Evolutionary conservation across 2,113 vertebrate species (phyloP).

Genomic region (Pomatostomus ruficeps): DNA sequence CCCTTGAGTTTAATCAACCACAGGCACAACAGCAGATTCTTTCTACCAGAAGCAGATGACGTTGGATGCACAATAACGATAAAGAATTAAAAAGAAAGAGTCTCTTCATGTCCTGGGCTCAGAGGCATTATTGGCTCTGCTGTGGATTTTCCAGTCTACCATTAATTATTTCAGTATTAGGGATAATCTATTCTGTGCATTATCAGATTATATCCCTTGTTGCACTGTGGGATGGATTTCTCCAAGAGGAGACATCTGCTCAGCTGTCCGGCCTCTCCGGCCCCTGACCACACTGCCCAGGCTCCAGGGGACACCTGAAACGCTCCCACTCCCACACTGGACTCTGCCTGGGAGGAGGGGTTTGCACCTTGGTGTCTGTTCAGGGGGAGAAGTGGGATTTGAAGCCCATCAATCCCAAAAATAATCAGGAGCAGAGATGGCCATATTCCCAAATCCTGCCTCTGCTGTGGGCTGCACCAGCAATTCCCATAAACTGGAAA

Average conservation of each 20-base stretch:
- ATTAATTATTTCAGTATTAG: not conserved
- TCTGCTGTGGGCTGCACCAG: not conserved
- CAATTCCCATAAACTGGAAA: not conserved
- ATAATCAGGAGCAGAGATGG: fast-evolving
- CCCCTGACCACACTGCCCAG: not conserved
- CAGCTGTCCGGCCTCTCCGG: not conserved
- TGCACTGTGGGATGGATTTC: not conserved
- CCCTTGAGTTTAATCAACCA: not conserved
- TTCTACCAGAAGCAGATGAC: not conserved
- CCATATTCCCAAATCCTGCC: fast-evolving
- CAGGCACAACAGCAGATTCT: not conserved
- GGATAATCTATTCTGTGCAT: not conserved
- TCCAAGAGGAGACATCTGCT: not conserved
- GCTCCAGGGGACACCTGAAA: not conserved
- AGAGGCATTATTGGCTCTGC: not conserved
- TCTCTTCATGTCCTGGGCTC: not conserved
- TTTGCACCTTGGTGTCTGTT: not conserved
- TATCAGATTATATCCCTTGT: not conserved
- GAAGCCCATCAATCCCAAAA: not conserved
- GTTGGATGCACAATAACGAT: not conserved
- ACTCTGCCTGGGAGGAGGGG: not conserved
- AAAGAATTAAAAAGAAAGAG: not conserved
- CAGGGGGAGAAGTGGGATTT: not conserved
- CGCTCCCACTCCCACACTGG: not conserved
- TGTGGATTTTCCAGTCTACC: not conserved